Conservation (phyloP, 1,140 invertebrate genomes). For the Geopemphigus sp. region DNA sequence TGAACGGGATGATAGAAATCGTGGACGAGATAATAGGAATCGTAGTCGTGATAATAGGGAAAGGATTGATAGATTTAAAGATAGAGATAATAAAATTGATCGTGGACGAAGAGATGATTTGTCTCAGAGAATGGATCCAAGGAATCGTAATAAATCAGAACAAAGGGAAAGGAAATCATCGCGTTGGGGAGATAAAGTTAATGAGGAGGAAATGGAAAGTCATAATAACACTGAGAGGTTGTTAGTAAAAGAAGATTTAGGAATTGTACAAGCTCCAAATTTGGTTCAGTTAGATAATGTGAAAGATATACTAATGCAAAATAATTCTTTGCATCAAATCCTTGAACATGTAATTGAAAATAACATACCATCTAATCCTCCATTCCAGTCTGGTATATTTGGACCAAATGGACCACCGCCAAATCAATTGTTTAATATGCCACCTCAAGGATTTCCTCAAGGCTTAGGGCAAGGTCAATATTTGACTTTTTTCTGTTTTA, state of each 20-base stretch:
- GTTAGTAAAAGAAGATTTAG: conserved; percentile 46
- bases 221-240: conserved; percentile 55
- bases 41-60: conserved; percentile 53
- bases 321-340: conserved; percentile 46
- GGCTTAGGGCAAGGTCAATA: conserved; percentile 28
- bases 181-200: conserved; percentile 51
- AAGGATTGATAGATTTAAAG: conserved; percentile 54
- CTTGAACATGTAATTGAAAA: conserved; percentile 39
- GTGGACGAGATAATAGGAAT: conserved; percentile 52
- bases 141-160: conserved; percentile 49
- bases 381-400: conserved; percentile 48
- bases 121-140: conserved; percentile 48
- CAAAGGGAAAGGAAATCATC: conserved; percentile 53
- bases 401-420: conserved; percentile 55
- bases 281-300: conserved; percentile 11
- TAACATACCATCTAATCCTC: conserved; percentile 30
- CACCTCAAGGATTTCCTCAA: conserved; percentile 48
- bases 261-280: conserved; percentile 13
- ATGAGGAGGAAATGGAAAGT: conserved; percentile 56
- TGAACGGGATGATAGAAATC: conserved; percentile 48
- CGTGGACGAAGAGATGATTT: conserved; percentile 50
- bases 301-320: conserved; percentile 45
- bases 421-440: conserved; percentile 56
- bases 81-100: conserved; percentile 55
- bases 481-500: too few relatives aligned